Conservation (phyloP, 2,888 invertebrate genomes). For the Diloba caeruleocephala region DNA sequence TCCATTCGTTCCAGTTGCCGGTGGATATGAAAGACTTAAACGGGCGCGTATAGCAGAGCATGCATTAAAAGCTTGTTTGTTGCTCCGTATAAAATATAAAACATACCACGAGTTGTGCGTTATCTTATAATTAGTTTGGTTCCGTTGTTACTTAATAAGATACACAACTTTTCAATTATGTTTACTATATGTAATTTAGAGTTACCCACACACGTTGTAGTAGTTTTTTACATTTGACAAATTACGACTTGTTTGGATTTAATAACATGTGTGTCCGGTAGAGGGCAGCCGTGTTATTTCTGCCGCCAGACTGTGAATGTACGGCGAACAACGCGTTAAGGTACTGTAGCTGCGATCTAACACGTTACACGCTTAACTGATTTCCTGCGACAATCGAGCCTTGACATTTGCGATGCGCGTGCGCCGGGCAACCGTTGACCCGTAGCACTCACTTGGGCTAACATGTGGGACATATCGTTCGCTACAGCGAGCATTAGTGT, state of each 20-base stretch:
- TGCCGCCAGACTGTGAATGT: not conserved
- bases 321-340: conserved; percentile 8
- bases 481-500: conserved; percentile 68
- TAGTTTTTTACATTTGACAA: conserved; percentile 31
- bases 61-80: conserved; percentile 55
- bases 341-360: conserved; percentile 41
- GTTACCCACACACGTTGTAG: conserved; percentile 48
- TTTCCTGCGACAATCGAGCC: conserved; percentile 65
- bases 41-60: conserved; percentile 49
- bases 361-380: conserved; percentile 54
- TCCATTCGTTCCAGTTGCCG: conserved; percentile 44
- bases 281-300: conserved; percentile 6
- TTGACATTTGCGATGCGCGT: conserved; percentile 80
- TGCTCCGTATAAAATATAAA: conserved; percentile 43
- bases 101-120: conserved; percentile 33
- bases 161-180: conserved; percentile 58
- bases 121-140: conserved; percentile 56
- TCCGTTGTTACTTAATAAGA: conserved; percentile 54
- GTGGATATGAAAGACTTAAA: conserved; percentile 66
- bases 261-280: conserved; percentile 10
- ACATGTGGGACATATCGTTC: conserved; percentile 69
- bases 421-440: conserved; percentile 76
- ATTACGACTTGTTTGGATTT: conserved; percentile 29
- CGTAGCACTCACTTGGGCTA: conserved; percentile 68
- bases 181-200: conserved; percentile 44